phyloP scores from a whole-genome alignment of 2,888 invertebrate species.

The Clepsis dumicolana region DNA sequence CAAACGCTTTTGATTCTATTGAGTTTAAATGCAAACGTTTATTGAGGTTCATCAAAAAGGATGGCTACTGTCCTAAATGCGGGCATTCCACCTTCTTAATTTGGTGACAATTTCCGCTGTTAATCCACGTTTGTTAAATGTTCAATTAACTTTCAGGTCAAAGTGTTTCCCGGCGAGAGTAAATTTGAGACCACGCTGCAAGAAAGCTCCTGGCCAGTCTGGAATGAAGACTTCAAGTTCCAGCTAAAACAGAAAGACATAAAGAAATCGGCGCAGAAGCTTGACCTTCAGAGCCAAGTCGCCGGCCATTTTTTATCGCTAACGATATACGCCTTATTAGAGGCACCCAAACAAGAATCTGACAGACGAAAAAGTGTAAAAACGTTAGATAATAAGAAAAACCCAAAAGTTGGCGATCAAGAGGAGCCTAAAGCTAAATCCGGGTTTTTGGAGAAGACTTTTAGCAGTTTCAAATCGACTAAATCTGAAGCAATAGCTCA shows the following conservation, averaged over 20 bases:
- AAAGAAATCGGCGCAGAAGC: slow-evolving; percentile 74
- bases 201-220: slow-evolving; percentile 92
- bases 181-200: slow-evolving; percentile 91
- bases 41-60: slow-evolving; percentile 19
- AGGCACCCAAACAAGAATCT: slow-evolving; percentile 80
- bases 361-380: slow-evolving; percentile 72
- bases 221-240: slow-evolving; percentile 92
- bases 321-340: slow-evolving; percentile 89
- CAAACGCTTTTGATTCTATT: slow-evolving; percentile 2
- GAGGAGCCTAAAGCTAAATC: slow-evolving; percentile 81
- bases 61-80: slow-evolving; percentile 3
- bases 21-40: slow-evolving; percentile 13
- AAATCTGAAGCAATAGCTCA: slow-evolving; percentile 77
- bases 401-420: slow-evolving; percentile 71
- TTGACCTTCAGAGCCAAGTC: slow-evolving; percentile 85
- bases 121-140: slow-evolving; percentile 9
- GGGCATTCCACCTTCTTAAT: slow-evolving; percentile 3
- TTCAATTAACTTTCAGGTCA: slow-evolving; percentile 86
- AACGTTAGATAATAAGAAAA: slow-evolving; percentile 68
- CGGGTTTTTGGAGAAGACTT: slow-evolving; percentile 81
- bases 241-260: slow-evolving; percentile 86
- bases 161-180: slow-evolving; percentile 91
- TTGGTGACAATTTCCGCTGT: neutral
- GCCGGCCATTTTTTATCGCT: slow-evolving; percentile 89
- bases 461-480: slow-evolving; percentile 78